Conservation (phyloP, 2,113 vertebrate genomes). For the Aldabrachelys gigantea region DNA sequence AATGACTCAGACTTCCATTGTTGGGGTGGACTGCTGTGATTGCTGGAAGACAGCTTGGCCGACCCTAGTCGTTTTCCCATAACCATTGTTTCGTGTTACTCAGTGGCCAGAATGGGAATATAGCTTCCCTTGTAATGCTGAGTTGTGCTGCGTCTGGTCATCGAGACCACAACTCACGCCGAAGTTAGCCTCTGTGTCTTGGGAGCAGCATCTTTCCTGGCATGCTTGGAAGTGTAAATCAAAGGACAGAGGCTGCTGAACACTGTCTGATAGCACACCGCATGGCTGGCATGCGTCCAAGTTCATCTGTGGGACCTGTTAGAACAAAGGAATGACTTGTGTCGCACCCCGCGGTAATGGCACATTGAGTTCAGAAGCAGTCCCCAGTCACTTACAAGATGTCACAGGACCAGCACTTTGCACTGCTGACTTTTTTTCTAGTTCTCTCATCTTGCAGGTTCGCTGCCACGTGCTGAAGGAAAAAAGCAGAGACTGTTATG, state of each 20-base stretch:
- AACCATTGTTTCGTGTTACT: neutral
- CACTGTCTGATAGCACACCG: neutral
- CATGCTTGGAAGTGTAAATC: neutral
- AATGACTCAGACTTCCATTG: neutral
- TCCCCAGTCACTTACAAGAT: neutral
- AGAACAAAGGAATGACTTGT: neutral
- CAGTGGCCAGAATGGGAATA: neutral
- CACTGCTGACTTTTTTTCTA: neutral
- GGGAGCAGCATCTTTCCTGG: neutral
- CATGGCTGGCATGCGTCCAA: neutral
- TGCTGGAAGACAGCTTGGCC: neutral
- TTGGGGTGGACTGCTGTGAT: neutral
- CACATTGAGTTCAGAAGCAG: neutral
- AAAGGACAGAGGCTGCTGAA: neutral
- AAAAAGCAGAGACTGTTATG: neutral
- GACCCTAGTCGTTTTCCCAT: neutral
- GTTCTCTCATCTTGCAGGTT: neutral
- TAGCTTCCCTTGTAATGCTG: neutral
- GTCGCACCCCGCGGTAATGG: accelerated
- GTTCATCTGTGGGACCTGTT: neutral
- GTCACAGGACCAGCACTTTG: neutral
- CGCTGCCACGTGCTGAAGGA: neutral
- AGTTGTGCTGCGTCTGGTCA: neutral
- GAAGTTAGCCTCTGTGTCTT: neutral
- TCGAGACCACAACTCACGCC: neutral